A percentile compares a stretch with the other conserved stretches of the same genome.
Conservation (phyloP, 2,888 invertebrate species). For the Salpingus planirostris region DNA sequence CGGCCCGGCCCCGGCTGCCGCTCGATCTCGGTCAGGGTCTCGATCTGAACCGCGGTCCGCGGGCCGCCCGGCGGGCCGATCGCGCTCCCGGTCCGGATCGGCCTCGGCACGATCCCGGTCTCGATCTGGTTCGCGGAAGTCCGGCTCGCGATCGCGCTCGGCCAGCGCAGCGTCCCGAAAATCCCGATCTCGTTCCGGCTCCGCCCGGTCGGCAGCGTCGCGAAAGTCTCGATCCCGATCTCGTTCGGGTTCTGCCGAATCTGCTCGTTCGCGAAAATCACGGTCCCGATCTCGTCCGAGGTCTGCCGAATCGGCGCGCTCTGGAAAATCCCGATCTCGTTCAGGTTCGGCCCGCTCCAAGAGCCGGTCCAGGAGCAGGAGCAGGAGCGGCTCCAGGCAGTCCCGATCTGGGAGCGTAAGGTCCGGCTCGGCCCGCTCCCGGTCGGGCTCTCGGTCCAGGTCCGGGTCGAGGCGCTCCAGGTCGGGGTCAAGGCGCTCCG, state of each 20-base stretch:
- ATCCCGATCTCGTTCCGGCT: conserved; percentile 5
- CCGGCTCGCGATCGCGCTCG: conserved; percentile 20
- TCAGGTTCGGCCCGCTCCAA: conserved; percentile 26
- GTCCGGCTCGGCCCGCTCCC: conserved; percentile 25
- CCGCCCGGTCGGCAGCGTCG: conserved; percentile 17
- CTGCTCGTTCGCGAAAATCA: not conserved
- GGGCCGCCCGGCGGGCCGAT: conserved; percentile 26
- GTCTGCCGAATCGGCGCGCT: conserved; percentile 12
- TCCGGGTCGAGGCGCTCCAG: conserved; percentile 27
- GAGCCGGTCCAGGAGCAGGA: conserved; percentile 32
- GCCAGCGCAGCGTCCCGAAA: conserved; percentile 15
- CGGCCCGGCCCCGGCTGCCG: too few relatives aligned
- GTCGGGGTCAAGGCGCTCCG: conserved; percentile 22
- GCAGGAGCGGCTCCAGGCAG: conserved; percentile 26
- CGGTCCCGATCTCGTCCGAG: conserved; percentile 18
- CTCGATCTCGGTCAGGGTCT: too few relatives aligned
- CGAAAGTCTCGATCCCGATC: conserved; percentile 28
- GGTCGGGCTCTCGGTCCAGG: conserved; percentile 27
- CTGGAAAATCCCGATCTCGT: conserved; percentile 22
- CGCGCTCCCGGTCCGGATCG: conserved; percentile 13
- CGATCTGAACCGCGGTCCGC: conserved; percentile 7
- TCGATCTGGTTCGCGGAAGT: conserved; percentile 17
- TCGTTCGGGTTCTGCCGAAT: conserved; percentile 15
- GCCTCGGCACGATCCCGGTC: conserved; percentile 24
- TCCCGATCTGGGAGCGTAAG: conserved; percentile 31